A percentile compares a stretch with the other conserved stretches of the same genome.
Evolutionary conservation across 1,140 invertebrate genomes (phyloP).

Genomic region (Drosophila gunungcola): DNA sequence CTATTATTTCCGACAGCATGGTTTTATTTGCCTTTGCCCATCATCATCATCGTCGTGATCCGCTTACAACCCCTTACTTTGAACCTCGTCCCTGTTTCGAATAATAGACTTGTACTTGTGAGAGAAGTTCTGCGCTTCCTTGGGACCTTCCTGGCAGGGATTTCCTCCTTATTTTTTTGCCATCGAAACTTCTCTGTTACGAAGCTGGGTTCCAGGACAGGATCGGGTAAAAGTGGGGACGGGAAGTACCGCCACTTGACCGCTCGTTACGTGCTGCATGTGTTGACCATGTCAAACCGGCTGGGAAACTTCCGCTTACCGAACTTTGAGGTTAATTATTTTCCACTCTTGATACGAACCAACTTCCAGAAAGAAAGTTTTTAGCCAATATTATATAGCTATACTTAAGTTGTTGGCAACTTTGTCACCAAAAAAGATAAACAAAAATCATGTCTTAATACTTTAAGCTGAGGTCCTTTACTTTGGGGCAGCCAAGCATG

Average conservation of each 20-base stretch:
- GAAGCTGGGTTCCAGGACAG: conserved; percentile 26
- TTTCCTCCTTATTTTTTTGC: conserved; percentile 28
- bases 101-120: conserved; percentile 62
- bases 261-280: conserved; percentile 79
- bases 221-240: conserved; percentile 2
- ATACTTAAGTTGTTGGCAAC: background rate
- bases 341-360: conserved; percentile 69
- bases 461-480: conserved; percentile 3
- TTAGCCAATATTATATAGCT: conserved; percentile 4
- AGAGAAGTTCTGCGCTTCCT: conserved; percentile 28
- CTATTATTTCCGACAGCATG: conserved; percentile 84
- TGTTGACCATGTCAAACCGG: conserved; percentile 56
- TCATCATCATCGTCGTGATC: conserved; percentile 38
- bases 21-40: conserved; percentile 71
- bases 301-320: conserved; percentile 67
- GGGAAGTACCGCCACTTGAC: conserved; percentile 57
- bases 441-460: conserved; percentile 11
- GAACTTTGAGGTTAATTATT: conserved; percentile 80
- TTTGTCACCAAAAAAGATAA: conserved; percentile 29
- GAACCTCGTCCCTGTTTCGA: conserved; percentile 41
- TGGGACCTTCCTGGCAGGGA: conserved; percentile 20
- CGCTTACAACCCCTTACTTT: conserved; percentile 62
- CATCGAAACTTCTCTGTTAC: conserved; percentile 77
- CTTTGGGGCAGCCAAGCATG: conserved; percentile 10
- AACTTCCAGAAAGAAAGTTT: conserved; percentile 51